phyloP scores from a whole-genome alignment of 2,797 vertebrate genomes.

The Lepilemur ruficaudatus region DNA sequence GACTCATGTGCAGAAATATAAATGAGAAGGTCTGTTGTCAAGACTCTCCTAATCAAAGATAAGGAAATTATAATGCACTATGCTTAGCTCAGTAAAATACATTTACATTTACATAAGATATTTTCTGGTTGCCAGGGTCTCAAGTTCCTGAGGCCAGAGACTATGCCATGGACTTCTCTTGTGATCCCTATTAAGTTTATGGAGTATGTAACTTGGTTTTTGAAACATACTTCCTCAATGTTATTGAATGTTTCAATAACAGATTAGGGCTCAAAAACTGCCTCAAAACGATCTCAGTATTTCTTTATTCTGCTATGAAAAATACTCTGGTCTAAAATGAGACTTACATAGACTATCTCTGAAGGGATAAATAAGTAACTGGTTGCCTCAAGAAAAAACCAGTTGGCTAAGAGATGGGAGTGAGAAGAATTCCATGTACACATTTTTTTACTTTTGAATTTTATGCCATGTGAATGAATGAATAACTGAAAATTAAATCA shows the following conservation, averaged over 20 bases:
- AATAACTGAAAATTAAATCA: background rate
- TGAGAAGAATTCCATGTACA: background rate
- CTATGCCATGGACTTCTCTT: background rate
- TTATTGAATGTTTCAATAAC: background rate
- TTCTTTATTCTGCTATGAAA: background rate
- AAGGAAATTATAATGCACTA: background rate
- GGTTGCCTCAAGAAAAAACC: background rate
- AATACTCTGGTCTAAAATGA: background rate
- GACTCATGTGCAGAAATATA: background rate
- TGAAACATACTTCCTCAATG: background rate
- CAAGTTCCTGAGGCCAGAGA: background rate
- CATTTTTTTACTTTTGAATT: constrained; percentile 7
- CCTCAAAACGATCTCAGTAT: constrained; percentile 15
- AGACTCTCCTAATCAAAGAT: background rate
- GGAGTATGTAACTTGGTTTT: background rate
- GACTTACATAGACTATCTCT: background rate
- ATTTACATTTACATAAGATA: background rate
- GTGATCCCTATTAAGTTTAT: background rate
- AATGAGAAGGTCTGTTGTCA: background rate
- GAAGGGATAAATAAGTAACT: background rate
- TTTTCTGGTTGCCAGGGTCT: background rate
- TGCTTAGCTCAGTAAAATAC: background rate
- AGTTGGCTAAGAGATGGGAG: background rate
- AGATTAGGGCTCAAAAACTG: constrained; percentile 2
- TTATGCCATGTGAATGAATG: background rate